phyloP scores from a whole-genome alignment of 2,888 invertebrate genomes.

The Drosophila macrospina region DNA sequence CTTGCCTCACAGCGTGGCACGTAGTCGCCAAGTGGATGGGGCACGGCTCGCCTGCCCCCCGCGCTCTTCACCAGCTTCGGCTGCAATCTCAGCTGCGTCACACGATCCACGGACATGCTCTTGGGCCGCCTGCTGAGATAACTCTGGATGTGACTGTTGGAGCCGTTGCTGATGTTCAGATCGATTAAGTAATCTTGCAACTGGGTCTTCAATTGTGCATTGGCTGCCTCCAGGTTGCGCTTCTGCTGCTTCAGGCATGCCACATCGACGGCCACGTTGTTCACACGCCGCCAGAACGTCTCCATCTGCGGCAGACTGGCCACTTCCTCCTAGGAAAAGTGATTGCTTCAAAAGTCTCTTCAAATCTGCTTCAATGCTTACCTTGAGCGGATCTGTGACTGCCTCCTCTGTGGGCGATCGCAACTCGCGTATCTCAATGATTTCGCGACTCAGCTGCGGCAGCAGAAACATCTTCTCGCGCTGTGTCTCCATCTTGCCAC shows the following conservation, averaged over 20 bases:
- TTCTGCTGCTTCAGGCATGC: constrained; percentile 86
- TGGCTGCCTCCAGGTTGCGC: constrained; percentile 86
- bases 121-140: constrained; percentile 82
- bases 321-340: constrained; percentile 84
- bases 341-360: too few species aligned
- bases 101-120: constrained; percentile 84
- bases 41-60: constrained; percentile 17
- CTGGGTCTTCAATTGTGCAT: constrained; percentile 87
- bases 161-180: constrained; percentile 86
- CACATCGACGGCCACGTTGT: constrained; percentile 87
- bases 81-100: constrained; percentile 74
- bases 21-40: constrained; percentile 14
- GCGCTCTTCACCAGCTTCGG: constrained; percentile 64
- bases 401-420: constrained; percentile 61
- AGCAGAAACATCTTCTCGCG: constrained; percentile 86
- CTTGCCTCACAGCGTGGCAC: constrained; percentile 86
- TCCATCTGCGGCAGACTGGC: constrained; percentile 88
- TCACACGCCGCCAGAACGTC: constrained; percentile 89
- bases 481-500: constrained; percentile 89
- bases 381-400: constrained; percentile 54
- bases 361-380: constrained; percentile 2
- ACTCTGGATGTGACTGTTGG: constrained; percentile 80
- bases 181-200: constrained; percentile 88
- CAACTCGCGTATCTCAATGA: constrained; percentile 80
- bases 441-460: constrained; percentile 67